These are phyloP conservation scores for Hemitrygon akajei DNA, from an alignment of 2,797 vertebrate genomes.

Conservation along the genomic window DNA sequence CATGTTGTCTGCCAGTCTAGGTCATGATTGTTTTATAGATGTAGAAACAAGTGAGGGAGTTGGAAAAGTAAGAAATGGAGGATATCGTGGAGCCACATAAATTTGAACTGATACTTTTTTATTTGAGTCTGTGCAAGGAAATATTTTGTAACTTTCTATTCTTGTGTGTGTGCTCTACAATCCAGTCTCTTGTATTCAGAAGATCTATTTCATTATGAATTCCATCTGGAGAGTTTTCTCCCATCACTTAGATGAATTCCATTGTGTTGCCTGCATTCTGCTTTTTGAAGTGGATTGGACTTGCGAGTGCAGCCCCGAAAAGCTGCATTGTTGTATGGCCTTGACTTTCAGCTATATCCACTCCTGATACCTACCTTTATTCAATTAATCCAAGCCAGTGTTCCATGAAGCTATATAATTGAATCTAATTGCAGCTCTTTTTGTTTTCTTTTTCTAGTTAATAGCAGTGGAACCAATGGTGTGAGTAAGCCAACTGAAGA, in stretches of 20 bases:
- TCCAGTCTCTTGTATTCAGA: not conserved
- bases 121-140: not conserved
- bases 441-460: constrained; percentile 58
- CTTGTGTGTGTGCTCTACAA: not conserved
- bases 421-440: constrained; percentile 29
- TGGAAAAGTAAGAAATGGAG: not conserved
- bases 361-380: not conserved
- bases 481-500: constrained; percentile 68
- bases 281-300: not conserved
- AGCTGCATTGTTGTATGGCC: not conserved
- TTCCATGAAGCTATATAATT: not conserved
- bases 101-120: not conserved
- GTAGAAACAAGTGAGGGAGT: not conserved
- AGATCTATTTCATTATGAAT: not conserved
- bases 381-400: constrained; percentile 1
- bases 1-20: not conserved
- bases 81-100: not conserved
- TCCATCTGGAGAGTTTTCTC: not conserved
- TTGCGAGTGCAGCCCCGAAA: not conserved
- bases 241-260: not conserved
- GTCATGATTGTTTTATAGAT: not conserved
- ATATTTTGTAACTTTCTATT: not conserved
- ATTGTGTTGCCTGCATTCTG: not conserved
- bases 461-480: constrained; percentile 90
- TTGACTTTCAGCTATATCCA: not conserved